These are phyloP conservation scores for Stichodactyla helianthus DNA, from an alignment of 64 coral and sea anemone species.

Conservation along the genomic window DNA sequence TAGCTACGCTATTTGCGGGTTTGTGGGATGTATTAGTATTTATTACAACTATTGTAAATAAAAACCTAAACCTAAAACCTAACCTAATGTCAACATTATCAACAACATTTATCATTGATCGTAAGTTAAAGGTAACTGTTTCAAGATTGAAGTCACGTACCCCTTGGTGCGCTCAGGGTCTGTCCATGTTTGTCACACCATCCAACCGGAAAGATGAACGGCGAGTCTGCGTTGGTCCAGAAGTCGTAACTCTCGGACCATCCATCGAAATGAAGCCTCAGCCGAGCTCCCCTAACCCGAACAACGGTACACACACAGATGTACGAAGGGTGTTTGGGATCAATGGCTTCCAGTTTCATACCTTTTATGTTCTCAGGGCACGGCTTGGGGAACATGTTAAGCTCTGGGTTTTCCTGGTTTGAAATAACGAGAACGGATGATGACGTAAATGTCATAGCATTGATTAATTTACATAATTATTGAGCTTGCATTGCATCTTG, in stretches of 20 bases:
- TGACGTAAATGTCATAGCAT: neutral
- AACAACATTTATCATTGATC: neutral
- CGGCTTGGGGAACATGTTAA: constrained; percentile 74
- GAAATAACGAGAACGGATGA: neutral
- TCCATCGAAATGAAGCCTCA: constrained; percentile 92
- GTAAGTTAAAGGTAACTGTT: neutral
- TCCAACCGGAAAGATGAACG: constrained; percentile 87
- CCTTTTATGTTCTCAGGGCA: constrained; percentile 72
- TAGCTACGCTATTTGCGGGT: no score
- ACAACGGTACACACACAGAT: constrained; percentile 93
- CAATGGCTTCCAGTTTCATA: constrained; percentile 92
- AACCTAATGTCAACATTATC: neutral
- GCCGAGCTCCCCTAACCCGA: constrained; percentile 71
- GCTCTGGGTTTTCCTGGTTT: constrained; percentile 81
- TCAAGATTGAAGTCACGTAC: constrained; percentile 25
- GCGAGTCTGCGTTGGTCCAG: constrained; percentile 94
- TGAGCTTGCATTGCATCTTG: neutral
- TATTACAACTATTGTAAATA: no score
- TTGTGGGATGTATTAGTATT: no score
- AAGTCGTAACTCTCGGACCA: constrained; percentile 99
- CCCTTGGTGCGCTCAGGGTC: constrained; percentile 70
- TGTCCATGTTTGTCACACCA: constrained; percentile 92
- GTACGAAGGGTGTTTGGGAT: constrained; percentile 94
- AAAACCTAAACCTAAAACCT: no score
- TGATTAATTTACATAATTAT: neutral